These are phyloP conservation scores for Rhorus exstirpatorius DNA, from an alignment of 2,888 invertebrate genomes.

Conservation along the genomic window DNA sequence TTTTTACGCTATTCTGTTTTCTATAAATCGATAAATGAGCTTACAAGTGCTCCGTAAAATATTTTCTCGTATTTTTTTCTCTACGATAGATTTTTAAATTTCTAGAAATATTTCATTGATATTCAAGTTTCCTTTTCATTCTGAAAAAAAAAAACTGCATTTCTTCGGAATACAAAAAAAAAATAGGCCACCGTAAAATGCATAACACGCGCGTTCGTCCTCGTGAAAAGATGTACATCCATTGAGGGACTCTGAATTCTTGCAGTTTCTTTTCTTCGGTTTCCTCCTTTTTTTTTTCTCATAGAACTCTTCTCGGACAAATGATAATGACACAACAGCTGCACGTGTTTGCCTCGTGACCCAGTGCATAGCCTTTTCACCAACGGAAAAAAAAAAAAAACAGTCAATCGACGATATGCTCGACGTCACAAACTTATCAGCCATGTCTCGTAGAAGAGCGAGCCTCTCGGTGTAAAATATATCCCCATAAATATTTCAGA, in stretches of 20 bases:
- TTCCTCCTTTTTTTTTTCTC: constrained; percentile 26
- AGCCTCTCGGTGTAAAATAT: no score
- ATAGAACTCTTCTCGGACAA: constrained; percentile 52
- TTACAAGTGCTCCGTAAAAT: background rate
- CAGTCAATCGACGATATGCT: constrained; percentile 10
- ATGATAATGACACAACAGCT: constrained; percentile 36
- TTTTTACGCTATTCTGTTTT: background rate
- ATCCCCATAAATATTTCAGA: no score
- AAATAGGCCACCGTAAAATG: constrained; percentile 35
- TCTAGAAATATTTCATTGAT: constrained; percentile 19
- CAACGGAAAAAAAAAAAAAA: background rate
- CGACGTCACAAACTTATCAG: background rate
- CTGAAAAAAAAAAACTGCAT: constrained; percentile 7
- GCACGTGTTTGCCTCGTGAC: constrained; percentile 53
- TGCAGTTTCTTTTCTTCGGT: constrained; percentile 9
- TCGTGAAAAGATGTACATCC: constrained; percentile 17
- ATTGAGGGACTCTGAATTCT: constrained; percentile 1
- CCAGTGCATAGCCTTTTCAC: constrained; percentile 20
- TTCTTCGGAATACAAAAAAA: background rate
- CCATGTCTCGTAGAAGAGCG: background rate
- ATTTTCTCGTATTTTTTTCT: background rate
- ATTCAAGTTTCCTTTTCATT: constrained; percentile 27
- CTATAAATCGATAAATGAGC: background rate
- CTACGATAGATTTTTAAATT: background rate
- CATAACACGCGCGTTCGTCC: constrained; percentile 37